phyloP scores from a whole-genome alignment of 64 coral and sea anemone species.

The Stylophora pistillata region DNA sequence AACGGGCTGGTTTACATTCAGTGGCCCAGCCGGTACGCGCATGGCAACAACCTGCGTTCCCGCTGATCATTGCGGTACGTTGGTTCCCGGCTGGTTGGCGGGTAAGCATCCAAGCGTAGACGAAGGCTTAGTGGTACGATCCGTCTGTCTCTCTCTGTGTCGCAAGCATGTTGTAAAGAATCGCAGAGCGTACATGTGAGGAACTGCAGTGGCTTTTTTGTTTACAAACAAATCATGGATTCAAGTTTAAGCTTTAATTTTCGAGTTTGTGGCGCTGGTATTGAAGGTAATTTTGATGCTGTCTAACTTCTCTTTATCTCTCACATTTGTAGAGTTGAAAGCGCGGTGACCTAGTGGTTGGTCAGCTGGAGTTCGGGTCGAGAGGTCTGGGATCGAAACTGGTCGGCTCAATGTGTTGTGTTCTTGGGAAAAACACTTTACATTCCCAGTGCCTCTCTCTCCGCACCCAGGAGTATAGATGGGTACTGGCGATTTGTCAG shows the following conservation, averaged over 20 bases:
- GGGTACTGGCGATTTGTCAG: too few species aligned
- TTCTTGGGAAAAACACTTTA: too few species aligned
- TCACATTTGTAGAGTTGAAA: background rate
- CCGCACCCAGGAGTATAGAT: too few species aligned
- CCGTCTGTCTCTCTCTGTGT: conserved; percentile 27
- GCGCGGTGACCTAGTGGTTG: too few species aligned
- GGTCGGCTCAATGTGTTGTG: too few species aligned
- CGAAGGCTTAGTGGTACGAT: conserved; percentile 21
- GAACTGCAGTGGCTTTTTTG: conserved; percentile 55
- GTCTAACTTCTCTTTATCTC: background rate
- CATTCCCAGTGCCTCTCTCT: too few species aligned
- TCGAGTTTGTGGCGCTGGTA: conserved; percentile 32
- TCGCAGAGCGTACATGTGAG: conserved; percentile 3
- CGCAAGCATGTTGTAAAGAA: conserved; percentile 25
- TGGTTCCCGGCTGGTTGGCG: conserved; percentile 43
- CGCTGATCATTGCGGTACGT: conserved; percentile 26
- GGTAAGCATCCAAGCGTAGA: conserved; percentile 23
- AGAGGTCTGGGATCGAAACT: too few species aligned
- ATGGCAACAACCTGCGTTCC: conserved; percentile 51
- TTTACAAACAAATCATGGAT: conserved; percentile 22
- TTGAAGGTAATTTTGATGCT: conserved; percentile 15
- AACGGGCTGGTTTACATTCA: conserved; percentile 50
- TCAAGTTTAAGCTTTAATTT: background rate
- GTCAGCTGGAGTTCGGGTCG: too few species aligned
- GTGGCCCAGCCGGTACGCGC: conserved; percentile 38